Evolutionary conservation across 2,888 invertebrate species (phyloP).

Genomic region (Conus canariensis): DNA sequence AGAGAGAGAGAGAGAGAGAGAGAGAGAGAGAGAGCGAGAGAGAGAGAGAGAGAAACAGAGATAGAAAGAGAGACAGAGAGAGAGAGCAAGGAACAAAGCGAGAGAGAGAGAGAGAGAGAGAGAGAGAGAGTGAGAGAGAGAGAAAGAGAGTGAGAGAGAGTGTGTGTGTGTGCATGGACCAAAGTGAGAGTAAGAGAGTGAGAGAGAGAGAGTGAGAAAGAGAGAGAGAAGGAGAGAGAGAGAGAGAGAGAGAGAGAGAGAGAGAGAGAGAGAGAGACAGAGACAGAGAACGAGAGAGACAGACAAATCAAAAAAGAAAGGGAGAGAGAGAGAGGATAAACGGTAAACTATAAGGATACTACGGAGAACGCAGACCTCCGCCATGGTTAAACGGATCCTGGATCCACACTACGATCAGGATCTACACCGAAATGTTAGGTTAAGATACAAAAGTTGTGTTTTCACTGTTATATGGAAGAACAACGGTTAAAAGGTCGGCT

Average conservation of each 20-base stretch:
- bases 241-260: neutral
- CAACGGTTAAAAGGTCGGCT: no score
- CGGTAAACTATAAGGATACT: no score
- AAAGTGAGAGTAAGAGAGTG: neutral
- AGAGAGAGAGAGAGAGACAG: neutral
- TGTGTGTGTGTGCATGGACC: no score
- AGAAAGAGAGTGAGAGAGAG: neutral
- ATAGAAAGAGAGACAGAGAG: neutral
- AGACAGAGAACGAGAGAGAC: neutral
- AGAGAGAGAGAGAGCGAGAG: neutral
- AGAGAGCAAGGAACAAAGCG: neutral
- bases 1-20: no score
- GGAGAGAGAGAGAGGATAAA: no score
- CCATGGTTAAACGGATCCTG: no score
- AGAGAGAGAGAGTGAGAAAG: neutral
- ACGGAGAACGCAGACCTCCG: no score
- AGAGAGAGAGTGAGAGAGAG: neutral
- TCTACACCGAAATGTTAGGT: no score
- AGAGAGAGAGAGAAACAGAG: neutral
- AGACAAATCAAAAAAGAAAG: neutral
- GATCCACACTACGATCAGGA: no score
- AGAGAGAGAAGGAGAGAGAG: neutral
- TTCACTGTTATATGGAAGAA: no score
- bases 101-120: neutral
- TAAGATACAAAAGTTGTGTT: no score